Percentiles rank a stretch among this genome's conserved stretches.
These are phyloP conservation scores for Rhopalosiphum nymphaeae DNA, from an alignment of 2,888 invertebrate species.

Conservation along the genomic window DNA sequence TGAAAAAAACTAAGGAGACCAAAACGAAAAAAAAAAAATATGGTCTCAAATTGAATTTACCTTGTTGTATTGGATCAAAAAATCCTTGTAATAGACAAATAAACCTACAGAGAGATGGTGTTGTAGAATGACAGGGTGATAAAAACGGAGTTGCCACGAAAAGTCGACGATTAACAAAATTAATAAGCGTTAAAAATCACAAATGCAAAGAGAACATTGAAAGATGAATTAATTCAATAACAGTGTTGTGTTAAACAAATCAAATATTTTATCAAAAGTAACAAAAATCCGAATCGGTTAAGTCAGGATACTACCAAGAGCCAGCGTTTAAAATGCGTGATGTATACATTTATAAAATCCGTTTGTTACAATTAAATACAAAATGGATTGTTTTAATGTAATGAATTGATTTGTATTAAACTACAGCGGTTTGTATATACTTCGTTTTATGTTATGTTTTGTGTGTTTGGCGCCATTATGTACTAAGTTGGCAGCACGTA, in stretches of 20 bases:
- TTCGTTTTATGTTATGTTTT: no score
- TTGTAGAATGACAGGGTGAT: neutral
- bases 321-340: neutral
- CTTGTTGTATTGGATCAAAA: conserved; percentile 4
- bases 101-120: neutral
- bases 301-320: neutral
- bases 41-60: neutral
- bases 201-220: neutral
- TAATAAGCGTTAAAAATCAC: neutral
- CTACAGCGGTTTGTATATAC: no score
- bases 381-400: no score
- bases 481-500: no score
- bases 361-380: no score
- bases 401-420: no score
- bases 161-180: neutral
- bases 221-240: fast-evolving
- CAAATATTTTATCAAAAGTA: neutral
- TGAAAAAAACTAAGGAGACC: neutral
- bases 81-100: neutral
- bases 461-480: no score
- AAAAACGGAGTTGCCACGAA: neutral
- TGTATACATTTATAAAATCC: neutral
- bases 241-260: neutral
- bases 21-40: neutral
- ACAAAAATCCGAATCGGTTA: neutral